Conservation (phyloP, 2,797 vertebrate genomes). For the Coregonus ussuriensis region DNA sequence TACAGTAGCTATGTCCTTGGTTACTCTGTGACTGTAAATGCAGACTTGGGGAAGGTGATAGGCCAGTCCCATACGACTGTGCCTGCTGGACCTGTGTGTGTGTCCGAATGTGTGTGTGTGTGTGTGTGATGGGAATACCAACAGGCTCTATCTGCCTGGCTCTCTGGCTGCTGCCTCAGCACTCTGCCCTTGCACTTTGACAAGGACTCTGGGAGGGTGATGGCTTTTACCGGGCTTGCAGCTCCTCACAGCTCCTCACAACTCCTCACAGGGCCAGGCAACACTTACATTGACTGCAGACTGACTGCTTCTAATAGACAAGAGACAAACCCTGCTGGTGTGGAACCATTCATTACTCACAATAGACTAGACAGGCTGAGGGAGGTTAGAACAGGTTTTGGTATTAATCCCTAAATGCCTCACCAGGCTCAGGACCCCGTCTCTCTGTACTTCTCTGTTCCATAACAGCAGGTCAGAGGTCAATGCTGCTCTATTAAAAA, state of each 20-base stretch:
- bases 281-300: not conserved
- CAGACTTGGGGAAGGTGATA: not conserved
- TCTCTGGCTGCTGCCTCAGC: not conserved
- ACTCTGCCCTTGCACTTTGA: not conserved
- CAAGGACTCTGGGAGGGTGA: not conserved
- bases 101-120: too few relatives aligned
- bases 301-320: not conserved
- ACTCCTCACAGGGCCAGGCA: not conserved
- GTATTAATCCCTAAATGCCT: not conserved
- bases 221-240: not conserved
- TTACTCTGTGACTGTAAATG: not conserved
- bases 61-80: not conserved
- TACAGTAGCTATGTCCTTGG: not conserved
- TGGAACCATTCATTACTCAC: not conserved
- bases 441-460: not conserved
- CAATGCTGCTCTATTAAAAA: constrained; percentile 16
- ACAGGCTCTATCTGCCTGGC: not conserved
- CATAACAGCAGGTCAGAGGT: not conserved
- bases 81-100: not conserved
- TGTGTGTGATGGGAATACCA: not conserved
- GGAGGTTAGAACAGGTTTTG: not conserved
- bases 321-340: not conserved
- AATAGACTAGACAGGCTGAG: not conserved
- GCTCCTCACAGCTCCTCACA: not conserved
- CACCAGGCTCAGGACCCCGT: not conserved